phyloP scores from a whole-genome alignment of 1,140 invertebrate species.

The Alviniconcha marisindica region DNA sequence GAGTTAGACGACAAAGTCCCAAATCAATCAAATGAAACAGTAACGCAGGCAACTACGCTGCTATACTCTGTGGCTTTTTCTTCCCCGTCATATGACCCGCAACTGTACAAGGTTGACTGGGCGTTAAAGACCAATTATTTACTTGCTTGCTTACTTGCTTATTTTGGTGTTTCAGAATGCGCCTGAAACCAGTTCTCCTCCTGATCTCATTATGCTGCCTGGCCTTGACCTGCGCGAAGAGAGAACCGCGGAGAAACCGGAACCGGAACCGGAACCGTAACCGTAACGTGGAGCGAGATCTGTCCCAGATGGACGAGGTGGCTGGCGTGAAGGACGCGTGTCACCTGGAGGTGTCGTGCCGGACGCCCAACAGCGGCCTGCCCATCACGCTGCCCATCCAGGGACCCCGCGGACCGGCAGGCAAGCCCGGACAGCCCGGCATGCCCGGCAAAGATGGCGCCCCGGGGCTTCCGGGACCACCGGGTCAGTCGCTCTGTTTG shows the following conservation, averaged over 20 bases:
- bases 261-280: conserved; percentile 40
- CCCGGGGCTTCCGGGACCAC: conserved; percentile 57
- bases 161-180: not conserved
- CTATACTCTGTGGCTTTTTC: too few species aligned
- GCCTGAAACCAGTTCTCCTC: not conserved
- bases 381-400: conserved; percentile 67
- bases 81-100: too few species aligned
- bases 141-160: too few species aligned
- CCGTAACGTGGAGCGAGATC: conserved; percentile 34
- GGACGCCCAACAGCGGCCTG: conserved; percentile 40
- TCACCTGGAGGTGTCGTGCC: conserved; percentile 65
- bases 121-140: too few species aligned
- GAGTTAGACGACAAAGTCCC: too few species aligned
- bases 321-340: conserved; percentile 50
- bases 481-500: conserved; percentile 47
- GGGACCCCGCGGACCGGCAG: conserved; percentile 63
- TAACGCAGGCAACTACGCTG: too few species aligned
- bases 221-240: conserved; percentile 27
- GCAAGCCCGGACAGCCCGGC: conserved; percentile 63
- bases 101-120: too few species aligned
- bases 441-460: conserved; percentile 60
- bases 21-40: too few species aligned
- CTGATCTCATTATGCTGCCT: not conserved
- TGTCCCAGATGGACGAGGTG: conserved; percentile 25
- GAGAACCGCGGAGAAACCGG: conserved; percentile 34